Evolutionary conservation across 2,888 invertebrate species (phyloP).

Genomic region (Xylocampa areola): DNA sequence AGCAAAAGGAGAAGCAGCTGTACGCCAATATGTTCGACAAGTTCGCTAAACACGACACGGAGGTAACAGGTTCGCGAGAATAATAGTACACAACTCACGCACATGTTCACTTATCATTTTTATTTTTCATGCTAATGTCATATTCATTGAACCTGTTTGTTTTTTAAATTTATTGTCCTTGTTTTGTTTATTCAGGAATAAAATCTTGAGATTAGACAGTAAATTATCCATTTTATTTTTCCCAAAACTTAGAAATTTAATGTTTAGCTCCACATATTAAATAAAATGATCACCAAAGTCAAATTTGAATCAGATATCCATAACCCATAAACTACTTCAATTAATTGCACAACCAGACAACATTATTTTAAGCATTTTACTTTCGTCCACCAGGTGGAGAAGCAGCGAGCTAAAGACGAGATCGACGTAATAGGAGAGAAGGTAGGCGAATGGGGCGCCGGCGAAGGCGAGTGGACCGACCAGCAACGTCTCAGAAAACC

Average conservation of each 20-base stretch:
- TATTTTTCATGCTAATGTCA: not conserved
- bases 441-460: conserved; percentile 93
- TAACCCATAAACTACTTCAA: too few species aligned
- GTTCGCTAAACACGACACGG: conserved; percentile 94
- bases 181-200: too few species aligned
- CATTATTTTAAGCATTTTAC: not conserved
- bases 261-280: too few species aligned
- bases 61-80: conserved; percentile 90
- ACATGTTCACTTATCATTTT: not conserved
- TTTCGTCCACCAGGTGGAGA: conserved; percentile 90
- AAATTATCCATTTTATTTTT: too few species aligned
- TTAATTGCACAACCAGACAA: too few species aligned
- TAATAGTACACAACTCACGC: conserved; percentile 19
- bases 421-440: conserved; percentile 93
- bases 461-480: conserved; percentile 93
- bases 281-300: too few species aligned
- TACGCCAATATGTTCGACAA: conserved; percentile 99
- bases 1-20: conserved; percentile 94
- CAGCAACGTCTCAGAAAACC: conserved; percentile 92
- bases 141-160: not conserved
- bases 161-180: not conserved
- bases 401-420: conserved; percentile 91
- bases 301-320: too few species aligned
- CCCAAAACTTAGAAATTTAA: too few species aligned
- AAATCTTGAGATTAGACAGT: too few species aligned